Base-by-base conservation (phyloP, 2,888 invertebrate genomes). In the Scelioninae gen. 1 region DNA sequence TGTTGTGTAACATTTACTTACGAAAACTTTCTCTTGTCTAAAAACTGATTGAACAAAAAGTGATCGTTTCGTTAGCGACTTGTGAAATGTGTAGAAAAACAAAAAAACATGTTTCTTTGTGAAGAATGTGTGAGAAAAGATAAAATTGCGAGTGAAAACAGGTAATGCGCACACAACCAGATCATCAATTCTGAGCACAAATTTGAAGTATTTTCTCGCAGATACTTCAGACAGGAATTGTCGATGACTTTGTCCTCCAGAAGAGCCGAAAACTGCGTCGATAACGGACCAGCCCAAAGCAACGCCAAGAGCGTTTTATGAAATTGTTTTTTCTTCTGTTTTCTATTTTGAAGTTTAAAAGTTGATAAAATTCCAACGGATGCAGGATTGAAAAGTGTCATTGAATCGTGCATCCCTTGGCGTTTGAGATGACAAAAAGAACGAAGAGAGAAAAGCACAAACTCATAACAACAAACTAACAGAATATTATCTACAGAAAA, bases 271-370 rank as follows among this genome's bases (percentile, higher is more conserved):
- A 62, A 31, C 32, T 0, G 15, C 56, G 53, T 51, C 51, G 69
- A 74, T 29, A 29, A 62, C 23, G 62, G 83, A 86, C 76, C 86
- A 89, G 87, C 87, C 88, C 88, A 89, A 89, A 87, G 87, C 87
- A 89, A 85, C 85, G 88, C 86, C 89, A 88, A 77, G 72, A 81
- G 75, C 69, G 80, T 66, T 77, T 68, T 32, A 31, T 6, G 0
- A 45, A 3, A n/a, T 11, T 13, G 1, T 8, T 5, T 38, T 7
- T 60, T 10, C 13, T 11, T 13, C 6, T 8, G 0, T 38, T 7
- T 43, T 10, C 13, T 55, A 32, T 32, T 47, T 6, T 15, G 23
- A 38, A 38, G 1, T 38, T 11, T 4, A 38, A 38, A 38, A 38
- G 9, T 10, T 10, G 11, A 38, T 38, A 38, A 38, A 10, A 38